phyloP scores from a whole-genome alignment of 2,113 vertebrate genomes.

The Laticauda laticaudata region DNA sequence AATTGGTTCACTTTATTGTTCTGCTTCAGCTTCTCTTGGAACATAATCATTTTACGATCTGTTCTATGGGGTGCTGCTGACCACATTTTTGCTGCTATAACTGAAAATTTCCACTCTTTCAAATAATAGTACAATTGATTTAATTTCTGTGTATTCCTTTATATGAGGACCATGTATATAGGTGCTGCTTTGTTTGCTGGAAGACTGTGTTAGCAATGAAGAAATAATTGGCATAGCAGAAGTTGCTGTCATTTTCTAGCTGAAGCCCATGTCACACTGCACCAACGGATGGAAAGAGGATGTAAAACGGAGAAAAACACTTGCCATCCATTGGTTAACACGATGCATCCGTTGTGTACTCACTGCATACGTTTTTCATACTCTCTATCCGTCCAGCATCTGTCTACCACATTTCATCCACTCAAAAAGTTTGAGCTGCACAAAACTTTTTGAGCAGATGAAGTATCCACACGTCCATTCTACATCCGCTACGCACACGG shows the following conservation, averaged over 20 bases:
- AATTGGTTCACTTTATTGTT: background rate
- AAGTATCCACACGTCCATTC: too few relatives aligned
- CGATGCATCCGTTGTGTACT: too few relatives aligned
- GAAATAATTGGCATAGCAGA: background rate
- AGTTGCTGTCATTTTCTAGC: background rate
- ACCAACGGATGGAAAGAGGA: too few relatives aligned
- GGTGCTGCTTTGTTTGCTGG: background rate
- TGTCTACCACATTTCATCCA: too few relatives aligned
- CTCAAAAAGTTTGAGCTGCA: too few relatives aligned
- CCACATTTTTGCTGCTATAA: background rate
- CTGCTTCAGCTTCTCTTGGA: background rate
- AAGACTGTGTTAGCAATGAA: background rate
- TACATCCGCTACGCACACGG: too few relatives aligned
- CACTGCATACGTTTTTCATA: too few relatives aligned
- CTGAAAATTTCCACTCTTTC: background rate
- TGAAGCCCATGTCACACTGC: background rate
- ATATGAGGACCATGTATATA: background rate
- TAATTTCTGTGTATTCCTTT: background rate
- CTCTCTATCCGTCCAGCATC: too few relatives aligned
- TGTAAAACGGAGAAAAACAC: too few relatives aligned
- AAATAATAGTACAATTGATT: background rate
- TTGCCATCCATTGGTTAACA: too few relatives aligned
- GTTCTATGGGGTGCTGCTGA: background rate
- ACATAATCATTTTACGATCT: background rate
- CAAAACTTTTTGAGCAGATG: too few relatives aligned